phyloP scores from a whole-genome alignment of 2,888 invertebrate species.

The Brenthis ino region DNA sequence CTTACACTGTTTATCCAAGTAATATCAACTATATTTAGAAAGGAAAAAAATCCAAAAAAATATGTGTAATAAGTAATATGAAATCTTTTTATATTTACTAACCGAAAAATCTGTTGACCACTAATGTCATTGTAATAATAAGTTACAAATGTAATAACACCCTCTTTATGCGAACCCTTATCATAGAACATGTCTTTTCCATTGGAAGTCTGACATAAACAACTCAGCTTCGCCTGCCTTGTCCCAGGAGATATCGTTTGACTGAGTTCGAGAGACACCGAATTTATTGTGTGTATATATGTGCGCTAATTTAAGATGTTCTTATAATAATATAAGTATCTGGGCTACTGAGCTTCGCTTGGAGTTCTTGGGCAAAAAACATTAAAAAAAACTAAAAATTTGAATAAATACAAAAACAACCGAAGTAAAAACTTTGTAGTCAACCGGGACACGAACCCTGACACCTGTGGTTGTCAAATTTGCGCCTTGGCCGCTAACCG shows the following conservation, averaged over 20 bases:
- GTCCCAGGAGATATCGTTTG: conserved; percentile 27
- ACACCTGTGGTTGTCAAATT: too few relatives aligned
- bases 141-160: conserved; percentile 15
- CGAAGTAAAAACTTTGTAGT: too few relatives aligned
- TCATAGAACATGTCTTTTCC: conserved; percentile 31
- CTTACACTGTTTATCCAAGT: too few relatives aligned
- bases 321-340: neutral
- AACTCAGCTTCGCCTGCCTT: conserved; percentile 15
- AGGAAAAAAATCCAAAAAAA: too few relatives aligned
- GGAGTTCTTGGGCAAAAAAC: too few relatives aligned
- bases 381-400: too few relatives aligned
- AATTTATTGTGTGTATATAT: conserved; percentile 13
- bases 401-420: too few relatives aligned
- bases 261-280: conserved; percentile 15
- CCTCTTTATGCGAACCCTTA: conserved; percentile 22
- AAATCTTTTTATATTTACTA: neutral
- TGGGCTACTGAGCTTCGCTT: too few relatives aligned
- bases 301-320: conserved; percentile 2
- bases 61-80: too few relatives aligned
- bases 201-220: conserved; percentile 28
- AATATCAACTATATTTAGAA: too few relatives aligned
- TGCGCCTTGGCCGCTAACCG: too few relatives aligned
- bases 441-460: too few relatives aligned
- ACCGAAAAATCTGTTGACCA: conserved; percentile 1
- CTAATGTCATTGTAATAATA: conserved; percentile 2